phyloP scores from a whole-genome alignment of 1,140 invertebrate genomes.

The Telenomus remus region DNA sequence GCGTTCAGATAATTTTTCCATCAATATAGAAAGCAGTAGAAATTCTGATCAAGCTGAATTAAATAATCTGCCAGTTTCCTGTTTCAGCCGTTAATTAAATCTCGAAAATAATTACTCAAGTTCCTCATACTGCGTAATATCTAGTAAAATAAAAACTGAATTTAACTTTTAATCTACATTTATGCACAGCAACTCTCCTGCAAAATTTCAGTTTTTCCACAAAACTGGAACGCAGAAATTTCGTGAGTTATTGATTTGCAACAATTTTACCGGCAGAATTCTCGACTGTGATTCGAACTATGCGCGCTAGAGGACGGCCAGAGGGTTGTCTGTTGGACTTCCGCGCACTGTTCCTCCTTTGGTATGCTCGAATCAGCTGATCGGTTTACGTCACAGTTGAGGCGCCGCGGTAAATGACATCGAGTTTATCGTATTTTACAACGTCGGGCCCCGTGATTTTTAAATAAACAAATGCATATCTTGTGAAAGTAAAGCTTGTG shows the following conservation, averaged over 20 bases:
- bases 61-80: too few species aligned
- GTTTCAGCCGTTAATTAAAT: too few species aligned
- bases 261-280: constrained; percentile 15
- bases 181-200: too few species aligned
- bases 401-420: constrained; percentile 19
- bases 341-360: constrained; percentile 2
- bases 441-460: background rate
- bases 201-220: too few species aligned
- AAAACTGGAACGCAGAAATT: too few species aligned
- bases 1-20: too few species aligned
- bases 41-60: too few species aligned
- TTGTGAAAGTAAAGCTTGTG: background rate
- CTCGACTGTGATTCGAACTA: constrained; percentile 2
- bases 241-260: background rate
- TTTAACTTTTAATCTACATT: too few species aligned
- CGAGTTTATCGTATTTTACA: constrained; percentile 19
- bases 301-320: constrained; percentile 26
- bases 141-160: too few species aligned
- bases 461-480: constrained; percentile 2
- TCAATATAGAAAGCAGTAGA: too few species aligned
- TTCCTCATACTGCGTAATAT: too few species aligned
- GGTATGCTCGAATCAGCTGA: constrained; percentile 36
- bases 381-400: constrained; percentile 26
- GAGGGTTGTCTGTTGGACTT: background rate
- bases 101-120: too few species aligned